phyloP scores from a whole-genome alignment of 2,888 invertebrate genomes.

The Leptura quadrifasciata region DNA sequence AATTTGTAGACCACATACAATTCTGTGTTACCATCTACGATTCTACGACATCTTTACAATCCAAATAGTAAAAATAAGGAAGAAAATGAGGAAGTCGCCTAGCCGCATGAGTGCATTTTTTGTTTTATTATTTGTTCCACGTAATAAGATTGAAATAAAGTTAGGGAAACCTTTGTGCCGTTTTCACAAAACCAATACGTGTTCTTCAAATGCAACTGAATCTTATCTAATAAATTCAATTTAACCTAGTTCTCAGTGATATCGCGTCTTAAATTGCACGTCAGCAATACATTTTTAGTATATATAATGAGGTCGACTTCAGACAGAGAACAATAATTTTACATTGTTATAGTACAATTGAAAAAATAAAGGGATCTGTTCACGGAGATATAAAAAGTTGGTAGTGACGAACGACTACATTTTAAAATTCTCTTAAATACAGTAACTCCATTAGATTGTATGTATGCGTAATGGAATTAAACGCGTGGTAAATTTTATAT shows the following conservation, averaged over 20 bases:
- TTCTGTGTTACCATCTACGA: background rate
- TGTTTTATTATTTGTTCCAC: conserved; percentile 9
- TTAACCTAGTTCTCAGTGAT: background rate
- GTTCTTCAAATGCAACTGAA: background rate
- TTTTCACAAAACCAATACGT: conserved; percentile 6
- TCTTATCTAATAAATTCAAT: conserved; percentile 7
- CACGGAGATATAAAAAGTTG: no score
- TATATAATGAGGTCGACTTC: background rate
- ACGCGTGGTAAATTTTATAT: no score
- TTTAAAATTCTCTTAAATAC: no score
- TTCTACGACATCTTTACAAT: background rate
- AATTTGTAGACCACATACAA: background rate
- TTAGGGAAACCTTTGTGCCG: conserved; percentile 9
- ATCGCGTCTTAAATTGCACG: conserved; percentile 4
- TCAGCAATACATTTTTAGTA: background rate
- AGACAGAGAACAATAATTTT: background rate
- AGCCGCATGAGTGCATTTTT: background rate
- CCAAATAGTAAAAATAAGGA: background rate
- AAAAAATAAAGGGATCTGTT: no score
- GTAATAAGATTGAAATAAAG: conserved; percentile 7
- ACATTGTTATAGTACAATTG: background rate
- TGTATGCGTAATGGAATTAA: no score
- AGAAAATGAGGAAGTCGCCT: background rate
- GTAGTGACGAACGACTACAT: no score
- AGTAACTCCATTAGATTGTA: no score